Conservation (phyloP, 2,113 vertebrate genomes). For the Lepisosteus osseus region DNA sequence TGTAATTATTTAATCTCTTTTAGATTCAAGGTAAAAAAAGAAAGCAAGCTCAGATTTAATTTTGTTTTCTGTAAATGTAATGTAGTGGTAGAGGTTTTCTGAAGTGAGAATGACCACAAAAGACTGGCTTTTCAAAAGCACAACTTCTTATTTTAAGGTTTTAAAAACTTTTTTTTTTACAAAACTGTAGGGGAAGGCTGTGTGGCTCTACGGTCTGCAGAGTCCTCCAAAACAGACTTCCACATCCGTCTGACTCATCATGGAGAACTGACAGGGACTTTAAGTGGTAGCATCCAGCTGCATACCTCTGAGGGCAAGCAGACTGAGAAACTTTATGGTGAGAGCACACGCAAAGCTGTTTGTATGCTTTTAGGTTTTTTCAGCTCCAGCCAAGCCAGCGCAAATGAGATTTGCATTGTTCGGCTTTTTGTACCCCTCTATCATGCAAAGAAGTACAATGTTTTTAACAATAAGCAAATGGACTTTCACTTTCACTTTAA, state of each 20-base stretch:
- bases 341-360: slow-evolving; percentile 34
- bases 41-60: too few relatives aligned
- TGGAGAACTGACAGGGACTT: slow-evolving; percentile 81
- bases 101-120: too few relatives aligned
- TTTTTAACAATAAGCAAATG: too few relatives aligned
- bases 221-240: slow-evolving; percentile 74
- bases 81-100: too few relatives aligned
- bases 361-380: too few relatives aligned
- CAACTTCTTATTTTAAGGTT: too few relatives aligned
- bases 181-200: slow-evolving; percentile 82
- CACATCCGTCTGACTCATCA: slow-evolving; percentile 84
- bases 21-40: too few relatives aligned
- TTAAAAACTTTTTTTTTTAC: background rate
- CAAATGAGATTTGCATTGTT: background rate
- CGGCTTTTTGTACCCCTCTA: background rate
- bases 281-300: slow-evolving; percentile 84
- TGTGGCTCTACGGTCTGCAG: slow-evolving; percentile 83
- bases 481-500: too few relatives aligned
- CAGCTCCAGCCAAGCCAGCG: background rate
- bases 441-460: background rate
- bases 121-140: too few relatives aligned
- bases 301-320: slow-evolving; percentile 84
- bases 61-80: too few relatives aligned
- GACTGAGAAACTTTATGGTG: slow-evolving; percentile 92
- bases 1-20: too few relatives aligned